phyloP scores from a whole-genome alignment of 2,113 vertebrate species.

The Mesocricetus auratus region DNA sequence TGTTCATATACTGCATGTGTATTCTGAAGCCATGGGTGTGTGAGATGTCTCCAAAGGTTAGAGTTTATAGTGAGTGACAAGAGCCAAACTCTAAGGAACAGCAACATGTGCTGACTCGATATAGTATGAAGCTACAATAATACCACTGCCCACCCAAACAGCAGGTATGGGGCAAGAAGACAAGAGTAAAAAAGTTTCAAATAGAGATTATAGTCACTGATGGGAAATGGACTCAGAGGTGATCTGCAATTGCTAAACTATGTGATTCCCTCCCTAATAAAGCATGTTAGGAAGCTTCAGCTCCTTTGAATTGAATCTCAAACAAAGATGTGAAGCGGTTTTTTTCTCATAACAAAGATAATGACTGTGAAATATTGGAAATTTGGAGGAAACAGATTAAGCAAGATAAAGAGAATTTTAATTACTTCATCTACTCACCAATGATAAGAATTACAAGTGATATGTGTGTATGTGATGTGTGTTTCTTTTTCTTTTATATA shows the following conservation, averaged over 20 bases:
- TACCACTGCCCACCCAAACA: too few species aligned
- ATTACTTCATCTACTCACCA: conserved; percentile 27
- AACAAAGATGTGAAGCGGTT: neutral
- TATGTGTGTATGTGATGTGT: neutral
- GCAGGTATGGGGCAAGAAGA: neutral
- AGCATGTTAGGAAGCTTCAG: neutral
- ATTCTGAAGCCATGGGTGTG: neutral
- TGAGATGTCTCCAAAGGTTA: neutral
- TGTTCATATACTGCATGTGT: neutral
- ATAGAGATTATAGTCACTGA: neutral
- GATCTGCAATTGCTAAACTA: too few species aligned
- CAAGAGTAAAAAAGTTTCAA: neutral
- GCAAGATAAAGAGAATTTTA: conserved; percentile 54
- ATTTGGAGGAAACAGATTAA: conserved; percentile 40
- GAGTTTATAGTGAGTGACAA: neutral
- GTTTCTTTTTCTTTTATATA: neutral
- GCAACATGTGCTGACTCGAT: neutral
- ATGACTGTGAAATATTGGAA: conserved; percentile 23
- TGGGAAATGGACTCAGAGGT: neutral
- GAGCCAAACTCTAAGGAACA: neutral
- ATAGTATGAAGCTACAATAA: neutral
- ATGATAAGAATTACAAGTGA: neutral
- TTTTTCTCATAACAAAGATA: conserved; percentile 39
- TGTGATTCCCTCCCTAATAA: neutral
- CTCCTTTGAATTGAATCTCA: conserved; percentile 2